Percentiles rank a stretch among this genome's conserved stretches.
Conservation (phyloP, 2,113 vertebrate species). For the Pteruthius melanotis region DNA sequence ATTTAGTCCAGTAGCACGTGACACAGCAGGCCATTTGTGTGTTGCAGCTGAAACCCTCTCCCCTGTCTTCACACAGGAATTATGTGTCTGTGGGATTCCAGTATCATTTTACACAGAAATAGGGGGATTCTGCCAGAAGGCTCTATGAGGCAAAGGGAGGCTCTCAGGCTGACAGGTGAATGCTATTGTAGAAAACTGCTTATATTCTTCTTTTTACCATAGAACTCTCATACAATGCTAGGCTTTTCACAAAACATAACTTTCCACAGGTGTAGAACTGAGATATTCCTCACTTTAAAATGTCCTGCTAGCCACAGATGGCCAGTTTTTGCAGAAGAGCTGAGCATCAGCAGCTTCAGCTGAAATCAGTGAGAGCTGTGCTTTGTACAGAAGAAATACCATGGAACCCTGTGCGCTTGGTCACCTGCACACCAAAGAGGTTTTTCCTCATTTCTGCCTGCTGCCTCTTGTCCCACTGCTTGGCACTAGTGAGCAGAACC, state of each 20-base stretch:
- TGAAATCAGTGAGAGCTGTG: not conserved
- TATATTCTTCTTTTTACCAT: not conserved
- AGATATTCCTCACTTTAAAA: not conserved
- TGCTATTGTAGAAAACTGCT: not conserved
- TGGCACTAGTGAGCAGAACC: not conserved
- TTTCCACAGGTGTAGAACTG: not conserved
- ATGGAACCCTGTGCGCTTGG: accelerated
- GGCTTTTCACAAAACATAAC: not conserved
- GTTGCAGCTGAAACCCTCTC: not conserved
- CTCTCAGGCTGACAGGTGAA: not conserved
- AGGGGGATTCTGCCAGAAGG: not conserved
- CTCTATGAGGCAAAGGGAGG: not conserved
- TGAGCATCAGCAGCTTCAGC: not conserved
- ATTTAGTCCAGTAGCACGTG: not conserved
- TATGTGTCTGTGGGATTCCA: not conserved
- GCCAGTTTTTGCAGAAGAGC: not conserved
- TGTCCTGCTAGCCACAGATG: not conserved
- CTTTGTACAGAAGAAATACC: not conserved
- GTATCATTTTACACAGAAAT: not conserved
- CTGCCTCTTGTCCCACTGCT: not conserved
- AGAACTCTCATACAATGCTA: not conserved
- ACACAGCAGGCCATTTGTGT: not conserved
- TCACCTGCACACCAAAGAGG: not conserved
- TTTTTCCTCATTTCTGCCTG: not conserved
- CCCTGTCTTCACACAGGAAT: not conserved